Conservation (phyloP, 1,140 invertebrate genomes). For the Trichomalopsis sarcophagae region DNA sequence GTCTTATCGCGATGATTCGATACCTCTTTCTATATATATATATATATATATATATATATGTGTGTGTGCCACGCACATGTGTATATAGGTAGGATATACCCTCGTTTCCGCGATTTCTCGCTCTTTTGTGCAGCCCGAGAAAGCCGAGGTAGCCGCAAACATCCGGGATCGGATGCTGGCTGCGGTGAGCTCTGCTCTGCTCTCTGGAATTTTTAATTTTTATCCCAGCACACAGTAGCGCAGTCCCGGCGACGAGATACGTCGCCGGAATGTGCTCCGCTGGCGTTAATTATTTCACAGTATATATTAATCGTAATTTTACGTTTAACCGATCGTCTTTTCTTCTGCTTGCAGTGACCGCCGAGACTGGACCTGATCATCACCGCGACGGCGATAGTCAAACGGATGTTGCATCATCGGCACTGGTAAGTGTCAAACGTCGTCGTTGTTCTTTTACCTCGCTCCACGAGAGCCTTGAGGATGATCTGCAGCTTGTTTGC, state of each 20-base stretch:
- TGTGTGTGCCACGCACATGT: too few species aligned
- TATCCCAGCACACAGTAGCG: background rate
- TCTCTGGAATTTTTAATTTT: background rate
- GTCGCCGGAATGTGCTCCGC: too few species aligned
- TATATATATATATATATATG: too few species aligned
- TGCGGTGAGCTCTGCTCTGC: slow-evolving; percentile 4
- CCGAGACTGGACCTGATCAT: slow-evolving; percentile 59
- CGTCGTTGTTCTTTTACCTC: background rate
- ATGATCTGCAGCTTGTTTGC: background rate
- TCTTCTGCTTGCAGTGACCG: slow-evolving; percentile 60
- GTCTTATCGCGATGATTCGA: background rate
- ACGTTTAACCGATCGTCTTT: slow-evolving; percentile 19
- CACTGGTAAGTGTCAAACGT: slow-evolving; percentile 62
- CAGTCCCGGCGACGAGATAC: too few species aligned
- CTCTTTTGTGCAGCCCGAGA: background rate
- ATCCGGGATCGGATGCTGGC: slow-evolving; percentile 46
- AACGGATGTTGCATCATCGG: slow-evolving; percentile 64
- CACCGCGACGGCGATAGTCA: slow-evolving; percentile 62
- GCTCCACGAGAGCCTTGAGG: background rate
- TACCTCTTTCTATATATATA: background rate
- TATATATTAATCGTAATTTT: too few species aligned
- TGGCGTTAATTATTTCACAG: too few species aligned
- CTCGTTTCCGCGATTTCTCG: background rate
- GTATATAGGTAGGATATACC: too few species aligned
- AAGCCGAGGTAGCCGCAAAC: slow-evolving; percentile 48